These are phyloP conservation scores for Diarsia rubi DNA, from an alignment of 2,888 invertebrate species.

Conservation along the genomic window DNA sequence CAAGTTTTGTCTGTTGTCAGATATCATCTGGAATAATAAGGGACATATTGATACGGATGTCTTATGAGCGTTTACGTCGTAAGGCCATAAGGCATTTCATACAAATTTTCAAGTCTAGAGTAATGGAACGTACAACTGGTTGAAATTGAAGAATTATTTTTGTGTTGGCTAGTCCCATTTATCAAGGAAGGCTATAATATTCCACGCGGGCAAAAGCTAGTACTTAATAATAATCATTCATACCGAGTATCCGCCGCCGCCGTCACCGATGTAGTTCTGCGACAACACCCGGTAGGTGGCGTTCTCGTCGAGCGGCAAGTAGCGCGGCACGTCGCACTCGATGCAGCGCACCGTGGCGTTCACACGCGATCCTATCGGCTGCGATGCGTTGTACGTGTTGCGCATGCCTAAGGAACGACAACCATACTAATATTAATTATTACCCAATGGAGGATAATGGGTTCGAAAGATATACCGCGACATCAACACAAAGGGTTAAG, in stretches of 20 bases:
- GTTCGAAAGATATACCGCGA: no score
- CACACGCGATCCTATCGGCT: constrained; percentile 91
- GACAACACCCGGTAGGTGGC: constrained; percentile 92
- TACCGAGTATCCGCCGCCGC: constrained; percentile 93
- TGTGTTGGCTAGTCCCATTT: no score
- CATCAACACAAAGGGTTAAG: no score
- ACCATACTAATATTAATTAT: neutral
- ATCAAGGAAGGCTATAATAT: no score
- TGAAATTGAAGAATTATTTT: no score
- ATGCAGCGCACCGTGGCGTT: constrained; percentile 91
- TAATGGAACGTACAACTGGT: no score
- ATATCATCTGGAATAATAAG: constrained; percentile 82
- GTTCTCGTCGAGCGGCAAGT: constrained; percentile 89
- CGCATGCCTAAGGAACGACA: constrained; percentile 88
- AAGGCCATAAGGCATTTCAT: no score
- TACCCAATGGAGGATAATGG: no score
- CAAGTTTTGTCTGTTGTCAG: constrained; percentile 88
- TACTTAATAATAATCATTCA: constrained; percentile 14
- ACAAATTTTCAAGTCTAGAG: no score
- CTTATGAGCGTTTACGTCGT: no score
- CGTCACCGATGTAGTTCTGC: constrained; percentile 91
- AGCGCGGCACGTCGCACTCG: constrained; percentile 92
- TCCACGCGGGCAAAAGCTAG: no score
- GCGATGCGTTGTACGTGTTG: constrained; percentile 91
- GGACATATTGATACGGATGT: neutral